Conservation (phyloP, 2,888 invertebrate species). For the Meiosimyza platycephala region DNA sequence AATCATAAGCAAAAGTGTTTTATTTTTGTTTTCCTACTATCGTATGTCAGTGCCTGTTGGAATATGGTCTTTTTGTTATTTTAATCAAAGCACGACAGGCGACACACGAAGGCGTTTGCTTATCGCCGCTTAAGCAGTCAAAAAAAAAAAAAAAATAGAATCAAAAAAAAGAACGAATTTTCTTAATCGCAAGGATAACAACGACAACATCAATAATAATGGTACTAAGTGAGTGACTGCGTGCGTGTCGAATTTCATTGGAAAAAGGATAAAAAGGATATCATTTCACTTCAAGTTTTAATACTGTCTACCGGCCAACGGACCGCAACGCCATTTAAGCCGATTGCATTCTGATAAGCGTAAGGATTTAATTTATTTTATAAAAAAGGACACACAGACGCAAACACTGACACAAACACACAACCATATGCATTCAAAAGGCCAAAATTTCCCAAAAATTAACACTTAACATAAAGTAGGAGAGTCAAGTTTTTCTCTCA, state of each 20-base stretch:
- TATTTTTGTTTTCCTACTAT: neutral
- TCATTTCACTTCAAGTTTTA: conserved; percentile 40
- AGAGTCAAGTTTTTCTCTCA: neutral
- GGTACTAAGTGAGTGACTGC: conserved; percentile 28
- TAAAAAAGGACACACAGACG: conserved; percentile 48
- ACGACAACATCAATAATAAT: neutral
- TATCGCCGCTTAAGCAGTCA: neutral
- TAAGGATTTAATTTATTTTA: conserved; percentile 57
- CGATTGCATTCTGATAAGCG: conserved; percentile 57
- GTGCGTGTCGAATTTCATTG: conserved; percentile 40
- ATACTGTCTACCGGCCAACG: neutral
- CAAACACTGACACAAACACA: conserved; percentile 38
- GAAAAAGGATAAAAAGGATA: conserved; percentile 39
- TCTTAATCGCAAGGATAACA: conserved; percentile 12
- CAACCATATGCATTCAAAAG: neutral
- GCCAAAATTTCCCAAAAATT: neutral
- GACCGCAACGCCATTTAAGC: conserved; percentile 48
- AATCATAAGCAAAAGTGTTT: conserved; percentile 33
- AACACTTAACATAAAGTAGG: neutral
- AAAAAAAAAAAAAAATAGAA: conserved; percentile 1
- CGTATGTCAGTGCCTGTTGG: conserved; percentile 13
- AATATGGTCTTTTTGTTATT: conserved; percentile 15
- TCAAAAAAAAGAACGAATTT: conserved; percentile 7
- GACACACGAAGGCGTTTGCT: neutral
- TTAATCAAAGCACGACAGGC: conserved; percentile 6